Evolutionary conservation across 1,140 invertebrate species (phyloP).

Genomic region (Cyclina sinensis): DNA sequence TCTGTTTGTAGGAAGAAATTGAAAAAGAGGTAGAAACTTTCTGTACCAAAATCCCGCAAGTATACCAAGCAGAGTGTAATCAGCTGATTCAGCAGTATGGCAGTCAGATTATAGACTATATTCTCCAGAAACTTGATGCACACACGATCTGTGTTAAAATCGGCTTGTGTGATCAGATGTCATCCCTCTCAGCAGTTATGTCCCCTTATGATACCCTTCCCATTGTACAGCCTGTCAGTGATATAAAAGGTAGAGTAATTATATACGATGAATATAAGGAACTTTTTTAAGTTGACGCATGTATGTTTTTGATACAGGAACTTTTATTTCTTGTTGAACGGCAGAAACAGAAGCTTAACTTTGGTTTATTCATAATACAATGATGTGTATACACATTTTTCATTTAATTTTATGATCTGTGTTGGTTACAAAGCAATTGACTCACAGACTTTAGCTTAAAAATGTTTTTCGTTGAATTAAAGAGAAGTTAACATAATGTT

Average conservation of each 20-base stretch:
- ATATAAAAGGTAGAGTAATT: conserved; percentile 22
- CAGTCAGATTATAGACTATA: conserved; percentile 91
- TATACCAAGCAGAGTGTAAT: conserved; percentile 90
- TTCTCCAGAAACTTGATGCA: conserved; percentile 91
- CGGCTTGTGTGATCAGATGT: conserved; percentile 88
- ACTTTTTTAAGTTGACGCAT: no score
- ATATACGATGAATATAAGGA: no score
- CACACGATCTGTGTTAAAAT: conserved; percentile 91
- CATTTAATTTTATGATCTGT: no score
- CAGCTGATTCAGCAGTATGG: conserved; percentile 93
- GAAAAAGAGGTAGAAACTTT: conserved; percentile 90
- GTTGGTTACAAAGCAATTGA: no score
- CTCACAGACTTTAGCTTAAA: no score
- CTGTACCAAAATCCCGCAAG: conserved; percentile 91
- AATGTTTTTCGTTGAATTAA: no score
- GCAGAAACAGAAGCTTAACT: no score
- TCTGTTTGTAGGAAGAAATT: conserved; percentile 93
- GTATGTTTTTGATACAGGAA: no score
- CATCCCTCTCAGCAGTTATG: neutral
- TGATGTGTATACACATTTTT: no score
- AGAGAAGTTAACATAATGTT: no score
- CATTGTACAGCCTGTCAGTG: neutral
- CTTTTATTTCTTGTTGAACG: no score
- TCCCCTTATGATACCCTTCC: conserved; percentile 53
- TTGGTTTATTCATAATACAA: no score